These are phyloP conservation scores for Listronotus oregonensis DNA, from an alignment of 1,140 invertebrate species.

Conservation along the genomic window DNA sequence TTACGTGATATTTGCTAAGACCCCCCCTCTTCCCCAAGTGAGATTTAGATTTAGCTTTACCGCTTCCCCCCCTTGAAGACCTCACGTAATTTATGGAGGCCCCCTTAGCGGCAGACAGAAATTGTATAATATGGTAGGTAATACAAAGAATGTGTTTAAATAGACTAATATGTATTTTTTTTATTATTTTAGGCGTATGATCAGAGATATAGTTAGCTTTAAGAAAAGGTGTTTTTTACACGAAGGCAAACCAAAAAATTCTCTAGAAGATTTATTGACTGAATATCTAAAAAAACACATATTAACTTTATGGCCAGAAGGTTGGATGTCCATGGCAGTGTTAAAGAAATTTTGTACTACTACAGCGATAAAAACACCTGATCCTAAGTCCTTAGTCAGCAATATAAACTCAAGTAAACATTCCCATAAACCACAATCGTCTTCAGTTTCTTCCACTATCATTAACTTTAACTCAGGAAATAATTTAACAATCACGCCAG, in stretches of 20 bases:
- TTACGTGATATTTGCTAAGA: too few relatives aligned
- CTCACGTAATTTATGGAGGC: too few relatives aligned
- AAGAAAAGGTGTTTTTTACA: slow-evolving; percentile 50
- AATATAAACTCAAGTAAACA: background rate
- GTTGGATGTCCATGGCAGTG: slow-evolving; percentile 53
- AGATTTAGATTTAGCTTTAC: too few relatives aligned
- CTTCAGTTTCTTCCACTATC: slow-evolving; percentile 16
- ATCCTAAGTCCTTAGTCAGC: slow-evolving; percentile 13
- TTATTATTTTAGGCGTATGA: slow-evolving; percentile 44
- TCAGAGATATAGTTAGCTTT: slow-evolving; percentile 50
- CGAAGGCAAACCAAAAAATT: slow-evolving; percentile 51
- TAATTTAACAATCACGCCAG: slow-evolving; percentile 29
- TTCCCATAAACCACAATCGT: slow-evolving; percentile 6
- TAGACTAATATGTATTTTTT: slow-evolving; percentile 1
- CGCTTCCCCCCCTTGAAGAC: too few relatives aligned
- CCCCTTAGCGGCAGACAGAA: too few relatives aligned
- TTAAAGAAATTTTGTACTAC: slow-evolving; percentile 48
- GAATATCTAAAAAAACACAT: slow-evolving; percentile 49
- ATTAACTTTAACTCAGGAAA: slow-evolving; percentile 20
- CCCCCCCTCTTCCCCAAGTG: too few relatives aligned
- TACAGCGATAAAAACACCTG: slow-evolving; percentile 28
- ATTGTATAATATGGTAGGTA: too few relatives aligned
- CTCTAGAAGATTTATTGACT: slow-evolving; percentile 46
- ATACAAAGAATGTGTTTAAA: too few relatives aligned
- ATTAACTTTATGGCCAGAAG: slow-evolving; percentile 52